Evolutionary conservation across 2,113 vertebrate genomes (phyloP), one percentile per base, ranked within the genome.

Genomic region (Phycodurus eques): DNA sequence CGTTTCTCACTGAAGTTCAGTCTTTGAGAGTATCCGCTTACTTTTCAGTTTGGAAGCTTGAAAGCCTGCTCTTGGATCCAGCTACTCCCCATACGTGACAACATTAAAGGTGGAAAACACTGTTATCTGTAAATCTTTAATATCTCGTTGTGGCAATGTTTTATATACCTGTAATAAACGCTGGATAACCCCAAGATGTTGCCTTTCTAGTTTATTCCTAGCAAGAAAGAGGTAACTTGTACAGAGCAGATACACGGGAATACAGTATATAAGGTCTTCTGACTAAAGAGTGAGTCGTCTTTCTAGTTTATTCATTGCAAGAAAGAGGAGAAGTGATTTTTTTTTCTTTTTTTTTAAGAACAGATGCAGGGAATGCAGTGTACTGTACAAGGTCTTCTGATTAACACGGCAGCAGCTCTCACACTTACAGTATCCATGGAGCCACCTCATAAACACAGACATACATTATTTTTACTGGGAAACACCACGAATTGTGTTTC

Each of bases 11-110:
- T 60, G 76, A 81, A 80, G 27, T 6, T 2, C 63, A 57, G 47
- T 80, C 74, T 80, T 83, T 86, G 81, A 85, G 79, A 82, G 73
- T 74, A 39, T 65, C 74, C 71, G 62, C 68, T 81, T 54, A 71
- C 73, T 75, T 84, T 71, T 85, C 15, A 8, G 15, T 19, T 15
- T 61, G 31, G 75, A 76, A 77, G 79, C 43, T 67, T 74, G 68
- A 44, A 27, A 27, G 1, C 27, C 27, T 27, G 27, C 27, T 27
- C 27, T 27, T 27, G 27, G 27, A 27, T 27, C 27, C 27, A 27
- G 27, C 27, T 27, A 27, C 27, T 27, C 27, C 27, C 27, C 27
- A 27, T 27, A 27, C 27, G 27, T 27, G 27, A 27, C 27, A 27
- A 27, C 27, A 27, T 27, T 5, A 13, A 66, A n/a, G 22, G n/a